These are phyloP conservation scores for Gallirallus australis DNA, from an alignment of 2,797 vertebrate species.

Conservation along the genomic window DNA sequence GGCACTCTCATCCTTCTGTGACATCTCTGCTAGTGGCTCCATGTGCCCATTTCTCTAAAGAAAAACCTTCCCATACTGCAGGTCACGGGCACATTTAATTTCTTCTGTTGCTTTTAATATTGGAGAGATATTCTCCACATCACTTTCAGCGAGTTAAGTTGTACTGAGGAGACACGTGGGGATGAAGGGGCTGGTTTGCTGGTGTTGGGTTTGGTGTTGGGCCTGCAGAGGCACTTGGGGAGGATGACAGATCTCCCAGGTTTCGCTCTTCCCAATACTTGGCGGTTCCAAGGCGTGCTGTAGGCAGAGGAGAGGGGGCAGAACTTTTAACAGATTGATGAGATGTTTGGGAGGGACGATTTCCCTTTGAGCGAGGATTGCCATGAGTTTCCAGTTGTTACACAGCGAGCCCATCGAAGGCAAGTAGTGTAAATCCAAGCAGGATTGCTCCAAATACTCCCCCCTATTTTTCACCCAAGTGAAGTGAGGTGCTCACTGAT, in stretches of 20 bases:
- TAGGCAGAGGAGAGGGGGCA: not conserved
- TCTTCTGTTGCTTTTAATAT: fast-evolving
- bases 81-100: fast-evolving
- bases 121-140: not conserved
- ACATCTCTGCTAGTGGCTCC: not conserved
- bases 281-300: not conserved
- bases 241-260: not conserved
- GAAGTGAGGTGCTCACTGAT: not conserved
- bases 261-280: not conserved
- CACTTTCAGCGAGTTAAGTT: fast-evolving
- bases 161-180: fast-evolving
- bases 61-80: fast-evolving
- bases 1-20: fast-evolving
- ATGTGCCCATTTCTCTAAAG: fast-evolving
- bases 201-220: not conserved
- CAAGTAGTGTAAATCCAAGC: not conserved
- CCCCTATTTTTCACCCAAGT: fast-evolving
- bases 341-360: not conserved
- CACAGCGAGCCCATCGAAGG: not conserved
- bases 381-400: not conserved
- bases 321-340: not conserved
- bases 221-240: not conserved
- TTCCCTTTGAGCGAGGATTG: not conserved
- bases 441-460: not conserved
- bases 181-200: not conserved